phyloP scores from a whole-genome alignment of 2,888 invertebrate genomes.

The Argyresthia albistria region DNA sequence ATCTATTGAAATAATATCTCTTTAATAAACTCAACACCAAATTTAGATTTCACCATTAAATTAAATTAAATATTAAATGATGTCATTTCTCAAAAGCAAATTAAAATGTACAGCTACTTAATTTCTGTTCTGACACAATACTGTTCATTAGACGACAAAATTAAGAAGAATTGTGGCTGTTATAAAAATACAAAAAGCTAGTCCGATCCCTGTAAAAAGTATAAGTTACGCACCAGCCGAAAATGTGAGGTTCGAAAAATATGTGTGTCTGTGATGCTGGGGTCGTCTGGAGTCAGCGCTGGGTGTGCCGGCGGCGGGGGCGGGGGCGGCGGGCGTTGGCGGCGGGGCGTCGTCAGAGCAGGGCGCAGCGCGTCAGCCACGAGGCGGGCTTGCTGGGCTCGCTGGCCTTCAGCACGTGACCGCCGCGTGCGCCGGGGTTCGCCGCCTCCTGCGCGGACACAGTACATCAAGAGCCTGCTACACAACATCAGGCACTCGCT shows the following conservation, averaged over 20 bases:
- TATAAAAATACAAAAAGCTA: slow-evolving; percentile 72
- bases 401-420: slow-evolving; percentile 82
- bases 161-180: slow-evolving; percentile 29
- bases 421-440: slow-evolving; percentile 85
- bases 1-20: slow-evolving; percentile 63
- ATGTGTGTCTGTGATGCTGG: slow-evolving; percentile 16
- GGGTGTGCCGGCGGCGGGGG: slow-evolving; percentile 18
- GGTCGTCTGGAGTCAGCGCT: slow-evolving; percentile 11
- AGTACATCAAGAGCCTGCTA: slow-evolving; percentile 6
- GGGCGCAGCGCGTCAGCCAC: slow-evolving; percentile 89
- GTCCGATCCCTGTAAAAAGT: slow-evolving; percentile 35
- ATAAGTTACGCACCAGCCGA: slow-evolving; percentile 45
- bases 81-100: slow-evolving; percentile 40
- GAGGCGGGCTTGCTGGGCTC: slow-evolving; percentile 88
- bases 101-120: slow-evolving; percentile 42
- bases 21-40: slow-evolving; percentile 49
- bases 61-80: slow-evolving; percentile 30
- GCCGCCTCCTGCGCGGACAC: slow-evolving; percentile 82
- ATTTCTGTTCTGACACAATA: slow-evolving; percentile 38
- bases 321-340: slow-evolving; percentile 13
- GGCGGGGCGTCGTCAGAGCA: slow-evolving; percentile 80
- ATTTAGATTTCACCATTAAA: slow-evolving; percentile 41
- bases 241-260: slow-evolving; percentile 55
- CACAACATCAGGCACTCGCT: no score
- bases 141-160: slow-evolving; percentile 30